phyloP scores from a whole-genome alignment of 2,113 vertebrate species.

The Carettochelys insculpta region DNA sequence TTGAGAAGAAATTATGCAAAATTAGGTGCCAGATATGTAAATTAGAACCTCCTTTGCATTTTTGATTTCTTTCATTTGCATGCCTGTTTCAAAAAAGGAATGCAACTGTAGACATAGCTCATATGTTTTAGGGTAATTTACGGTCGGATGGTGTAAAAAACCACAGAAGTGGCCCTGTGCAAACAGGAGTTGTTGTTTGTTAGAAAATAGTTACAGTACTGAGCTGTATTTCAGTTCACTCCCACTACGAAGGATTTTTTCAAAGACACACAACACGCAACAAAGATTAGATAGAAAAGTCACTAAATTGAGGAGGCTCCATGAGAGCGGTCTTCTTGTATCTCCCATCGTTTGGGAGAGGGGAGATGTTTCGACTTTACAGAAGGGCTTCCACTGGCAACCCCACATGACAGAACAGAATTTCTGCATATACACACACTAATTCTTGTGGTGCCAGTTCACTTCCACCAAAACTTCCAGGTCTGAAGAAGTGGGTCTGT shows the following conservation, averaged over 20 bases:
- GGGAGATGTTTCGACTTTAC: not conserved
- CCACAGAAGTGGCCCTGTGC: not conserved
- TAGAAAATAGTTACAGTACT: slow-evolving; percentile 28
- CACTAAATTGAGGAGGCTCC: not conserved
- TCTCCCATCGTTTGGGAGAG: not conserved
- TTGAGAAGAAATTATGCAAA: no score
- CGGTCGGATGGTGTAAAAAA: slow-evolving; percentile 24
- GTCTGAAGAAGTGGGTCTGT: no score
- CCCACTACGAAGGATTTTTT: not conserved
- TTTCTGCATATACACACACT: no score
- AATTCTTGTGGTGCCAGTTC: no score
- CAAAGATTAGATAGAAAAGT: not conserved
- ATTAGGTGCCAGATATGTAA: no score
- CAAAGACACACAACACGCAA: not conserved
- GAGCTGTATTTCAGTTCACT: not conserved
- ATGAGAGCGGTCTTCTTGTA: not conserved
- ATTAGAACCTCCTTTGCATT: no score
- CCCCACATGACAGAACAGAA: not conserved
- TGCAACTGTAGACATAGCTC: no score
- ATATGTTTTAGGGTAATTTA: slow-evolving; percentile 15
- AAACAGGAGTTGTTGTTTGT: slow-evolving; percentile 38
- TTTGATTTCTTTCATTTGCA: no score
- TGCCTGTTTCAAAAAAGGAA: no score
- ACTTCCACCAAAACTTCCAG: no score
- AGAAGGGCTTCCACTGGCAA: not conserved